Evolutionary conservation across 2,113 vertebrate species (phyloP).

Genomic region (Pandion haliaetus): DNA sequence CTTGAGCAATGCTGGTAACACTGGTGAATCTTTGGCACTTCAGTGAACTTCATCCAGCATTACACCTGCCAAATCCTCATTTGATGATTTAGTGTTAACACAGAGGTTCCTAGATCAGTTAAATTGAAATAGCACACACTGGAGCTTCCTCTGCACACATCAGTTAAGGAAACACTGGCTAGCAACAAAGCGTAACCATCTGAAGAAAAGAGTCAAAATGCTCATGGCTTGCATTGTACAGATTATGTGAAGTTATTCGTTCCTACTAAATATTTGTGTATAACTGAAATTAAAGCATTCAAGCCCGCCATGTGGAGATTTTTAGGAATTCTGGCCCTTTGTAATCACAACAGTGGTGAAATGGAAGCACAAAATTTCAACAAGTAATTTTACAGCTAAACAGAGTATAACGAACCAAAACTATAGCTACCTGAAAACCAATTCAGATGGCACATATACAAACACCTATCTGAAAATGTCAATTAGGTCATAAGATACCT

Average conservation of each 20-base stretch:
- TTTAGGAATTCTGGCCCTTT: neutral
- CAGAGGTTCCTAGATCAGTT: neutral
- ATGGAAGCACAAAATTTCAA: neutral
- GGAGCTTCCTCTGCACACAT: neutral
- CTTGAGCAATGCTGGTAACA: neutral
- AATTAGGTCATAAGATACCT: neutral
- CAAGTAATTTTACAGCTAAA: neutral
- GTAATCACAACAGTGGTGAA: neutral
- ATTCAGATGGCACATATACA: neutral
- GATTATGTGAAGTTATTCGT: neutral
- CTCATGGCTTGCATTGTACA: neutral
- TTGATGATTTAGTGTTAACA: neutral
- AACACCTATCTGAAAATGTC: neutral
- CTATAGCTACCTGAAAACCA: neutral
- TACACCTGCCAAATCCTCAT: neutral
- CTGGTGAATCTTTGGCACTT: neutral
- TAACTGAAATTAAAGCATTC: neutral
- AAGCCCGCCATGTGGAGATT: neutral
- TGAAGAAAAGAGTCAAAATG: neutral
- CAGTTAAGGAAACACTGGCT: neutral
- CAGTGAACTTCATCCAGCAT: neutral
- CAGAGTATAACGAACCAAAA: neutral
- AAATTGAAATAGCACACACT: neutral
- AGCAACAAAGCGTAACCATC: neutral
- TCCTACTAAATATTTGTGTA: neutral